Conservation (phyloP, 2,888 invertebrate genomes). For the Netelia melanura region DNA sequence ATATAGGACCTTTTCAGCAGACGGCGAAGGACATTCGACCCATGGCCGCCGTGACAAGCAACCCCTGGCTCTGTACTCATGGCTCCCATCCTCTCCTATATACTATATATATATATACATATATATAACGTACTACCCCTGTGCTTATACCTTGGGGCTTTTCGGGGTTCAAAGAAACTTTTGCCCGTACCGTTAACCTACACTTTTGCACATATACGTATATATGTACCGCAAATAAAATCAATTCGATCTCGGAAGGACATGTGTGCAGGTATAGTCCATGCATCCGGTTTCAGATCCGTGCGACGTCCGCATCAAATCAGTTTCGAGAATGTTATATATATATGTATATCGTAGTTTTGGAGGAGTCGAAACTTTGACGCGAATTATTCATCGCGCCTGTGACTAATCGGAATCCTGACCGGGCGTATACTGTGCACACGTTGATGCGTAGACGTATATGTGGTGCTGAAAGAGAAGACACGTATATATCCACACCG, state of each 20-base stretch:
- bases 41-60: conserved; percentile 53
- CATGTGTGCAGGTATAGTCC: conserved; percentile 29
- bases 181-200: conserved; percentile 34
- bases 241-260: conserved; percentile 56
- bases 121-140: conserved; percentile 3
- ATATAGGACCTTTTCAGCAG: conserved; percentile 20
- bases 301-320: neutral
- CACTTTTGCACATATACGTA: neutral
- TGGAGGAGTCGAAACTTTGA: conserved; percentile 26
- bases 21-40: conserved; percentile 65
- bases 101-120: conserved; percentile 15
- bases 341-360: neutral
- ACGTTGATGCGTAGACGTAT: neutral
- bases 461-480: neutral
- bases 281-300: conserved; percentile 29
- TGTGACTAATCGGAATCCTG: conserved; percentile 47
- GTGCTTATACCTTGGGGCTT: conserved; percentile 61
- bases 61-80: conserved; percentile 49
- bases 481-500: conserved; percentile 34
- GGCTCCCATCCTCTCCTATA: conserved; percentile 62
- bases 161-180: conserved; percentile 68
- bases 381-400: conserved; percentile 57
- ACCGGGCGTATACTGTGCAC: conserved; percentile 27
- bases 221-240: conserved; percentile 58
- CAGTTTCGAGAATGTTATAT: conserved; percentile 9